Base-by-base conservation (phyloP, 2,888 invertebrate genomes). In the Ferdinandea cuprea region DNA sequence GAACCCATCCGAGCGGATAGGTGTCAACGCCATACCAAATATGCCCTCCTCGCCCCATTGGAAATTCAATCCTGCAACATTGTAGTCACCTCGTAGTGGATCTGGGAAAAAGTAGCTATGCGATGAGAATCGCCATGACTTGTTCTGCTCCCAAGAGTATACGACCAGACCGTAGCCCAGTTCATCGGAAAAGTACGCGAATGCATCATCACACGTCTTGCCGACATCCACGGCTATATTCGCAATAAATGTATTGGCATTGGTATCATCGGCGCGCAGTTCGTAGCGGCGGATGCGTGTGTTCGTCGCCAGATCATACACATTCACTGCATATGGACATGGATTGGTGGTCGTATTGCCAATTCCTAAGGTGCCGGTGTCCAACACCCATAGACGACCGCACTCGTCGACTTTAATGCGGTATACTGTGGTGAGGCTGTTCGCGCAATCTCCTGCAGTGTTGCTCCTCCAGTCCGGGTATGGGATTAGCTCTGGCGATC, bases 31-130 rank as follows among this genome's bases (percentile, higher is more conserved):
- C 90, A 96, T 94, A 0, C 96, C 96, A 86, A 96, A 96, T 79
- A 96, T 94, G 11, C 95, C 96, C 90, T 96, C 96, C 85, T 94
- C 94, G 21, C 93, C 94, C 96, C 96, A 97, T 89, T 96, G 96
- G 92, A 96, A 96, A 89, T 96, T 96, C 9, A 96, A 90, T 0
- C 96, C 96, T 4, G 94, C 95, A 79, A 96, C 93, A 87, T 95
- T 95, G 89, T 94, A 96, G 87, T 96, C 95, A 5, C 96, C 95
- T 13, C 93, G 92, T 3, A 96, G 90, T 0, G 96, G 96, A 89
- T 96, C 96, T 0, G 96, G 96, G 92, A 94, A 93, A 91, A 96
- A 96, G 89, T 92, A 96, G 85, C 95, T 94, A 88, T 96, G 96
- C 9, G 92, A 92, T 7, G 92, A 92, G 87, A 96, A 94, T 85